Evolutionary conservation across 1,140 invertebrate species (phyloP), one percentile per base, ranked within the genome.

Genomic region (Lordiphosa clarofinis): DNA sequence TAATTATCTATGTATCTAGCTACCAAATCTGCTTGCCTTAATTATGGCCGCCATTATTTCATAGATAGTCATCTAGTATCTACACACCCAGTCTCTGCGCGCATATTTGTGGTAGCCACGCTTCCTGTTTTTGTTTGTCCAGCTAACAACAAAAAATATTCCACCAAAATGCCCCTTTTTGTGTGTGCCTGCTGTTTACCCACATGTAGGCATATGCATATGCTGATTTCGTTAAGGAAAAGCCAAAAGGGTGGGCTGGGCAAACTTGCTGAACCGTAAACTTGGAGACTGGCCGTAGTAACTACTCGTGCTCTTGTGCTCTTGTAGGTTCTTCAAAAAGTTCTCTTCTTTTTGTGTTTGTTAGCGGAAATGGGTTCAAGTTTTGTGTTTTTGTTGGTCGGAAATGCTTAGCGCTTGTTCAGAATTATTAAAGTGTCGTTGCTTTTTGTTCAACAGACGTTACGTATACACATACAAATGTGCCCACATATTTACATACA

Each of bases 181-280:
- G 57, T 56, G 40, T 57, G 53, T 28, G 24, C 24, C 24, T 78
- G 78, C 74, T 84, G 78, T 84, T 84, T 84, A 84, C 78, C 78
- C 78, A 84, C 74, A 84, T 84, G 79, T 84, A 84, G 78, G 78
- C 78, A 84, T 84, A 84, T 84, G 78, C 78, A 84, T 84, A 84
- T 84, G 78, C 58, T 84, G 78, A 84, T 84, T 84, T 67, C 55
- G 36, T 46, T 48, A 46, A 28, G 24, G 52, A 39, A 24, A 13
- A 37, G 15, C n/a, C 0, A 12, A 1, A 9, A 11, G 4, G 21
- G 1, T 4, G 12, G 31, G 36, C 37, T 38, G 44, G 56, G 56
- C 53, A 57, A 56, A 59, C 15, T 73, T 60, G 62, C 43, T 84
- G 60, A 84, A 84, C 69, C 79, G 73, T 84, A 72, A 82, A 84